A percentile compares a stretch with the other conserved stretches of the same genome.
Conservation (phyloP, 2,113 vertebrate genomes). For the Pteropus alecto region DNA sequence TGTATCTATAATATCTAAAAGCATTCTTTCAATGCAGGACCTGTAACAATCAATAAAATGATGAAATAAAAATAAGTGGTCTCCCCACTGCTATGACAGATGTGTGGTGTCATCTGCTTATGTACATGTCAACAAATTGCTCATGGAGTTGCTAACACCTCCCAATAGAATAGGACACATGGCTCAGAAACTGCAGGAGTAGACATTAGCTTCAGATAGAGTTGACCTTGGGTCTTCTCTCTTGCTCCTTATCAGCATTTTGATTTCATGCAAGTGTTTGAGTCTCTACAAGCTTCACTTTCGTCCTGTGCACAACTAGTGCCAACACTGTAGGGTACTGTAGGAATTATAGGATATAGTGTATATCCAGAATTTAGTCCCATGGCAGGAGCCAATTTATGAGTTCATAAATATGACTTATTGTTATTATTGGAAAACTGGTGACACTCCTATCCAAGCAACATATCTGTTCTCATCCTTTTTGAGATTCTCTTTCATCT, state of each 20-base stretch:
- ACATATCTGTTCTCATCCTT: accelerated
- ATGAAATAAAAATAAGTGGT: background rate
- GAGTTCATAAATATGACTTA: background rate
- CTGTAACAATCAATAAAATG: no score
- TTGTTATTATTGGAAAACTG: background rate
- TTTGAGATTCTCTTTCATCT: accelerated
- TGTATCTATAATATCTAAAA: background rate
- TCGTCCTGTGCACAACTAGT: accelerated
- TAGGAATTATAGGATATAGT: no score
- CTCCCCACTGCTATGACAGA: background rate
- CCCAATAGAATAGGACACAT: accelerated
- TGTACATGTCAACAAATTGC: accelerated
- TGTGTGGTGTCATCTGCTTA: accelerated
- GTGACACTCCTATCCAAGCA: accelerated
- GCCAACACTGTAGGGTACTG: accelerated
- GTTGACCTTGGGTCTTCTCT: background rate
- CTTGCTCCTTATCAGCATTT: background rate
- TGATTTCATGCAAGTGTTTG: no score
- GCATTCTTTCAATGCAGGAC: background rate
- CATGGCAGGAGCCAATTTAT: accelerated
- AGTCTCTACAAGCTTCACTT: background rate
- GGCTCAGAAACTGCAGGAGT: accelerated
- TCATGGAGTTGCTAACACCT: accelerated
- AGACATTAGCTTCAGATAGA: accelerated
- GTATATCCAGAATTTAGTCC: no score